Evolutionary conservation across 2,797 vertebrate species (phyloP).

Genomic region (Schizopygopsis malacanthus): DNA sequence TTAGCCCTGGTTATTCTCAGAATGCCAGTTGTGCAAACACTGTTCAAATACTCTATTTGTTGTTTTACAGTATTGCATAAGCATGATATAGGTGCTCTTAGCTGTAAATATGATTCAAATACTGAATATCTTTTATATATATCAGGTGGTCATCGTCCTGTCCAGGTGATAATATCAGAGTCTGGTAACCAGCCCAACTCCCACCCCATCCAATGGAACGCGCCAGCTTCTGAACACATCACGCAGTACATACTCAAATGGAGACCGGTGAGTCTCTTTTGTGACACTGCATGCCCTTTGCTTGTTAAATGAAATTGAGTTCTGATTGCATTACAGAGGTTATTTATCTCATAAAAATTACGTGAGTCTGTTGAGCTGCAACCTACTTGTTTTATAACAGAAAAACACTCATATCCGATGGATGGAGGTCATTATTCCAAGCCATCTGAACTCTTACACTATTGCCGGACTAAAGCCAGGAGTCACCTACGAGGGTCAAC

Average conservation of each 20-base stretch:
- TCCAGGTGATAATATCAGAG: conserved; percentile 95
- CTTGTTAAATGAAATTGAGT: background rate
- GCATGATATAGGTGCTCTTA: background rate
- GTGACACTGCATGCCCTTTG: background rate
- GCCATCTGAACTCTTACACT: conserved; percentile 93
- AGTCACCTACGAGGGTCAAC: conserved; percentile 93
- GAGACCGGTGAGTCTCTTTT: conserved; percentile 83
- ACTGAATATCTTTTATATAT: background rate
- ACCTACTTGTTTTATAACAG: conserved; percentile 68
- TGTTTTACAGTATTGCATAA: background rate
- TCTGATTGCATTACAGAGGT: background rate
- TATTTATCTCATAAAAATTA: background rate
- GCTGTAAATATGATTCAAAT: background rate
- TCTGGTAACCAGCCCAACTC: conserved; percentile 90
- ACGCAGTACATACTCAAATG: conserved; percentile 93
- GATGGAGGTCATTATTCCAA: conserved; percentile 90
- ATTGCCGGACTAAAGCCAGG: conserved; percentile 93
- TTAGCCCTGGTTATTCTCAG: background rate
- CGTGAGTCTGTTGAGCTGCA: background rate
- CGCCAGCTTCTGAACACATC: conserved; percentile 89
- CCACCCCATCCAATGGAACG: conserved; percentile 96
- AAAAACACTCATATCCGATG: conserved; percentile 84
- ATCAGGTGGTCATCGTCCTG: conserved; percentile 85
- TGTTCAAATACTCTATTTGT: background rate
- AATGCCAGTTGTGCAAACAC: background rate